Evolutionary conservation across 2,797 vertebrate species (phyloP).

Genomic region (Sorex maritimensis): DNA sequence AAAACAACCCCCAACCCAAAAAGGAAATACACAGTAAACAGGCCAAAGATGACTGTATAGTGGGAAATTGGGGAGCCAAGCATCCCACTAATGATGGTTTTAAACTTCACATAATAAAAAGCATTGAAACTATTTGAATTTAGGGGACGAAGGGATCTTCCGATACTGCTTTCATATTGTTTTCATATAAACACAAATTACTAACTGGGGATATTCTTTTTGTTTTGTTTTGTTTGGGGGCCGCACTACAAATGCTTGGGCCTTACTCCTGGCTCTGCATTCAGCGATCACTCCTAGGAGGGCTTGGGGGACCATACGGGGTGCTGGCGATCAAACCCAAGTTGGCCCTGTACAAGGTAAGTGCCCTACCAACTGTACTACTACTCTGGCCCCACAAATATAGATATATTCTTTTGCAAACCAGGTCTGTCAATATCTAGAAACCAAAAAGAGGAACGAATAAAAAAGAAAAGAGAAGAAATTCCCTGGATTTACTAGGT

Average conservation of each 20-base stretch:
- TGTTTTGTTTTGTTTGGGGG: too few species aligned
- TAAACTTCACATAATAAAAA: conserved; percentile 16
- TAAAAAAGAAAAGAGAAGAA: not conserved
- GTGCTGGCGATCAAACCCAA: too few species aligned
- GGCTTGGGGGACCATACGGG: too few species aligned
- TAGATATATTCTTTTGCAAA: not conserved
- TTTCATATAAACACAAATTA: conserved; percentile 19
- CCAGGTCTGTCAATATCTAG: not conserved
- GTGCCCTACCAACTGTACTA: too few species aligned
- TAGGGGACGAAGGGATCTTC: not conserved
- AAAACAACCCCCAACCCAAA: not conserved
- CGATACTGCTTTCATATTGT: not conserved
- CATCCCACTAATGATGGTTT: conserved; percentile 37
- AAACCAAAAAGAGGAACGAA: conserved; percentile 12
- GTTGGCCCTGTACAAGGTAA: too few species aligned
- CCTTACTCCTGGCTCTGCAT: too few species aligned
- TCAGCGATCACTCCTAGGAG: too few species aligned
- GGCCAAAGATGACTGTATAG: not conserved
- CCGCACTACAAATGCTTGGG: too few species aligned
- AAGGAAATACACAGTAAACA: conserved; percentile 5
- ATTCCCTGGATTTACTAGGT: not conserved
- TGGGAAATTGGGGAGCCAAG: conserved; percentile 34
- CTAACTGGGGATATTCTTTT: not conserved
- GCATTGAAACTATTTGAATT: not conserved
- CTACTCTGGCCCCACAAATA: not conserved